Evolutionary conservation across 2,888 invertebrate species (phyloP).

Genomic region (Carpatolechia fugitivella): DNA sequence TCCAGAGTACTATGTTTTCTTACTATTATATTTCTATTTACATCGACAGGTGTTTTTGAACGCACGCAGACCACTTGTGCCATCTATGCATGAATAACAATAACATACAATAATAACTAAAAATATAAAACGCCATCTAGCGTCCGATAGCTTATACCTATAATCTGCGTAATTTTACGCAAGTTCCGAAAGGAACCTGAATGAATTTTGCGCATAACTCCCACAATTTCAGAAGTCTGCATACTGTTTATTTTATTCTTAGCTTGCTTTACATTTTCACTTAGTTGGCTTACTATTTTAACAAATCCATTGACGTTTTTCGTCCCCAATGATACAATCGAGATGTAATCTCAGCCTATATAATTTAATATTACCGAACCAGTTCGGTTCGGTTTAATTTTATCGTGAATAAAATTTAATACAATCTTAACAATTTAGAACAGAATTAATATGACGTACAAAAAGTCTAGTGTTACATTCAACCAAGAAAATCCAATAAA

Average conservation of each 20-base stretch:
- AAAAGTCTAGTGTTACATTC: no score
- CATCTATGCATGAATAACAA: constrained; percentile 32
- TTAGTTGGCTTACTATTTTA: constrained; percentile 31
- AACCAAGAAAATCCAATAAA: not conserved
- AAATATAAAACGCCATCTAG: constrained; percentile 32
- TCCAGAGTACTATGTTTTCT: no score
- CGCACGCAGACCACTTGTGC: no score
- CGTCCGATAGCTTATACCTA: not conserved
- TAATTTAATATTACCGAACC: constrained; percentile 21
- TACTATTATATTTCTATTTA: no score
- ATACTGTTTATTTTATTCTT: not conserved
- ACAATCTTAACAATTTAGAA: no score
- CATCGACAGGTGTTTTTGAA: no score
- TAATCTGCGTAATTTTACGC: not conserved
- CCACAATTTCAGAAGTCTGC: constrained; percentile 23
- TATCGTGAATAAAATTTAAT: not conserved
- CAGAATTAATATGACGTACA: no score
- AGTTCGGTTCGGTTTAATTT: constrained; percentile 1
- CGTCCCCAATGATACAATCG: constrained; percentile 29
- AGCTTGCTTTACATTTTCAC: constrained; percentile 9
- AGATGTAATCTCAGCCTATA: constrained; percentile 55
- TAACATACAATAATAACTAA: no score
- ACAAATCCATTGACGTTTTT: constrained; percentile 49
- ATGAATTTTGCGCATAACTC: constrained; percentile 44
- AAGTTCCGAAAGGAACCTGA: constrained; percentile 13